Evolutionary conservation across 2,797 vertebrate species (phyloP).

Genomic region (Hoplostethus atlanticus): DNA sequence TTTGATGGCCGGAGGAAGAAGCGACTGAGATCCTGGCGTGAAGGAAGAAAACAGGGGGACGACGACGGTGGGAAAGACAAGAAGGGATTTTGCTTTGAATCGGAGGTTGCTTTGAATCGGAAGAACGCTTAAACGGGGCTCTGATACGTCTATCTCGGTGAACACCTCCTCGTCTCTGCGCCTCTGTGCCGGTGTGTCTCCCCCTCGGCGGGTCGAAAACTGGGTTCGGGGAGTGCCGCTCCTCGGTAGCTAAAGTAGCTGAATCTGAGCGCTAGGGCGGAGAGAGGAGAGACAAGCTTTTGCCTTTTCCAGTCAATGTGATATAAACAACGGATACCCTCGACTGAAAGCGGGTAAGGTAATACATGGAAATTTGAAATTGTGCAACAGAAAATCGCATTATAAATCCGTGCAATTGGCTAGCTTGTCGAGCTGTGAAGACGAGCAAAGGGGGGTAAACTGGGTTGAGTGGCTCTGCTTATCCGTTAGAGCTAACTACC

Average conservation of each 20-base stretch:
- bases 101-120: constrained; percentile 60
- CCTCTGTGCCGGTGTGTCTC: constrained; percentile 83
- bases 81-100: constrained; percentile 68
- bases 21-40: constrained; percentile 82
- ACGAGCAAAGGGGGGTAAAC: constrained; percentile 75
- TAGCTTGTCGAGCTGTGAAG: constrained; percentile 46
- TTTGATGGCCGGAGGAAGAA: constrained; percentile 89
- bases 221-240: constrained; percentile 89
- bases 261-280: constrained; percentile 76
- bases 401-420: constrained; percentile 37
- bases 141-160: constrained; percentile 63
- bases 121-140: constrained; percentile 61
- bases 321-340: constrained; percentile 82
- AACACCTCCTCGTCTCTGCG: constrained; percentile 74
- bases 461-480: constrained; percentile 67
- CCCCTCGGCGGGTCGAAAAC: constrained; percentile 83
- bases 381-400: constrained; percentile 54
- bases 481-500: constrained; percentile 63
- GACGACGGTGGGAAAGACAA: constrained; percentile 77
- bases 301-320: constrained; percentile 85
- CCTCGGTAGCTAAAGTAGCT: constrained; percentile 82
- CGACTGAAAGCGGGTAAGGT: constrained; percentile 85
- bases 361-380: constrained; percentile 15
- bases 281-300: constrained; percentile 76
- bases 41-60: constrained; percentile 76